phyloP scores from a whole-genome alignment of 2,797 vertebrate genomes.

The Schizopygopsis pylzovi region DNA sequence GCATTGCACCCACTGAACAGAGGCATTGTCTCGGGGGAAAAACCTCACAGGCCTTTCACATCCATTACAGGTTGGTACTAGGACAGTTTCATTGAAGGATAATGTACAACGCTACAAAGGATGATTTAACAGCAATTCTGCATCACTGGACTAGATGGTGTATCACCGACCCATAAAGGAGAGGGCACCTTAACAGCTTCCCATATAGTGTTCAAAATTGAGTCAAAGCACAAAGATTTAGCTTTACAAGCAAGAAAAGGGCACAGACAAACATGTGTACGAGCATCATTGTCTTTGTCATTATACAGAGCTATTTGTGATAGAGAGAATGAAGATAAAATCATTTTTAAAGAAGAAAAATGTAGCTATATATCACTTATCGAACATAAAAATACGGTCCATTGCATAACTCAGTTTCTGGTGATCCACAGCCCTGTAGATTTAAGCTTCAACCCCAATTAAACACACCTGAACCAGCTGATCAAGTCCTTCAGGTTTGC shows the following conservation, averaged over 20 bases:
- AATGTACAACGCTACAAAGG: conserved; percentile 25
- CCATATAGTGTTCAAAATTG: neutral
- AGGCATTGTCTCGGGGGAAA: neutral
- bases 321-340: conserved; percentile 5
- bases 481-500: neutral
- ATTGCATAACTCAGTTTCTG: neutral
- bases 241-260: neutral
- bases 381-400: neutral
- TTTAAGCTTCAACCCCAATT: neutral
- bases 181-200: neutral
- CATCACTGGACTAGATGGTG: neutral
- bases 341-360: neutral
- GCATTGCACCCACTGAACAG: neutral
- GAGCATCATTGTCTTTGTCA: neutral
- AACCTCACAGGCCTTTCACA: neutral
- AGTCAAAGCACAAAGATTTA: conserved; percentile 8
- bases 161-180: neutral
- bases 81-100: neutral
- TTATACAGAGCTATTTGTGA: neutral
- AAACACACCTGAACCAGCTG: neutral
- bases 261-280: neutral
- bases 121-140: conserved; percentile 15
- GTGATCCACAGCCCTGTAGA: neutral
- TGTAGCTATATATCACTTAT: neutral
- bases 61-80: conserved; percentile 3